Conservation (phyloP, 2,797 vertebrate species). For the Mormyrops attenuatus region DNA sequence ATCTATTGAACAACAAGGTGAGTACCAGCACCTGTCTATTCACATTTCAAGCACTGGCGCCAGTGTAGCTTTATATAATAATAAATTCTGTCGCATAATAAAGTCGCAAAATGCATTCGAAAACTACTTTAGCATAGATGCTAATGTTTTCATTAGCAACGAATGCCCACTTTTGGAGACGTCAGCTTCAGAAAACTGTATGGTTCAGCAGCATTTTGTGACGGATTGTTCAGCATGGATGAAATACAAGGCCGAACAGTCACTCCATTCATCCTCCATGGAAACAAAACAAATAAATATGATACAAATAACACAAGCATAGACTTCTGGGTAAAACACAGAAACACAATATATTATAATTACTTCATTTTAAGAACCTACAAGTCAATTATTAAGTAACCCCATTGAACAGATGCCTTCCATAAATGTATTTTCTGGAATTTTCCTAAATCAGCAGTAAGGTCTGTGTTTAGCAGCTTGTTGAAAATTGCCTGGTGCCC, state of each 20-base stretch:
- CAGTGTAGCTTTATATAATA: neutral
- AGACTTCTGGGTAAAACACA: neutral
- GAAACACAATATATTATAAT: neutral
- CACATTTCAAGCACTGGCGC: neutral
- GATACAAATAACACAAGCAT: neutral
- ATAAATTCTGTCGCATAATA: neutral
- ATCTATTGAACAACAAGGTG: neutral
- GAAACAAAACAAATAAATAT: neutral
- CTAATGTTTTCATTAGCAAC: neutral
- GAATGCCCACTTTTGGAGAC: too few species aligned
- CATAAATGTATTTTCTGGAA: neutral
- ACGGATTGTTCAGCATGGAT: neutral
- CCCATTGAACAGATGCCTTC: neutral
- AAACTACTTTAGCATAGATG: neutral
- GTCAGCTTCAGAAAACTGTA: neutral
- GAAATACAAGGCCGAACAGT: neutral
- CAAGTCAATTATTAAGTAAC: neutral
- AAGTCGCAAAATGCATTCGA: neutral
- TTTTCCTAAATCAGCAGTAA: neutral
- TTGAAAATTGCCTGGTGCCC: neutral
- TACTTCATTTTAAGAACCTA: neutral
- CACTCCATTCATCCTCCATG: neutral
- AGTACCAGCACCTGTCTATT: neutral
- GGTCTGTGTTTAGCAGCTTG: neutral
- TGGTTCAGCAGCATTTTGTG: neutral